Conservation (phyloP, 2,113 vertebrate species). For the Malurus cyaneus region DNA sequence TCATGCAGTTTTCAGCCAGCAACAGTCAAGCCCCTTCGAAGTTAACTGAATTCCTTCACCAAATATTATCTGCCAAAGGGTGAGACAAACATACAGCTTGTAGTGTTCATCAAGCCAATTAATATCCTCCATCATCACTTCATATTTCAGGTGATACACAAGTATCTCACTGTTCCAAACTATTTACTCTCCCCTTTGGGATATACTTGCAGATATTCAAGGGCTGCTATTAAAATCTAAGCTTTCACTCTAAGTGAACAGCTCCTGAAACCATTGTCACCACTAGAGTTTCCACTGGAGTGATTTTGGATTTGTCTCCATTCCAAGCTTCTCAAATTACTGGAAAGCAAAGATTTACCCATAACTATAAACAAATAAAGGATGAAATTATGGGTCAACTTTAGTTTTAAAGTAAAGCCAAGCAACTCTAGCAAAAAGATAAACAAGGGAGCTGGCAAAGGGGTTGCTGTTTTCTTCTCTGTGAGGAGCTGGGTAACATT, state of each 20-base stretch:
- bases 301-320: neutral
- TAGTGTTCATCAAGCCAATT: neutral
- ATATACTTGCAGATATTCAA: neutral
- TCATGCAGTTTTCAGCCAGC: neutral
- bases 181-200: neutral
- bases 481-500: neutral
- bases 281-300: neutral
- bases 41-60: neutral
- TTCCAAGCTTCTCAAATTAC: neutral
- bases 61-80: neutral
- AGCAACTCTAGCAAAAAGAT: neutral
- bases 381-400: neutral
- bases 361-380: neutral
- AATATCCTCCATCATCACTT: neutral
- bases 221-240: neutral
- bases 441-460: neutral
- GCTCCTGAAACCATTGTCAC: slow-evolving; percentile 5
- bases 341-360: neutral
- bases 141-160: neutral
- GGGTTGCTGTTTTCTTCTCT: neutral
- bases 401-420: neutral
- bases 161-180: neutral
- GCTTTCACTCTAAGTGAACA: neutral
- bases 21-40: neutral
- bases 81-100: neutral